Evolutionary conservation across 2,113 vertebrate species (phyloP), one percentile per base, ranked within the genome.

Genomic region (Eolophus roseicapilla): DNA sequence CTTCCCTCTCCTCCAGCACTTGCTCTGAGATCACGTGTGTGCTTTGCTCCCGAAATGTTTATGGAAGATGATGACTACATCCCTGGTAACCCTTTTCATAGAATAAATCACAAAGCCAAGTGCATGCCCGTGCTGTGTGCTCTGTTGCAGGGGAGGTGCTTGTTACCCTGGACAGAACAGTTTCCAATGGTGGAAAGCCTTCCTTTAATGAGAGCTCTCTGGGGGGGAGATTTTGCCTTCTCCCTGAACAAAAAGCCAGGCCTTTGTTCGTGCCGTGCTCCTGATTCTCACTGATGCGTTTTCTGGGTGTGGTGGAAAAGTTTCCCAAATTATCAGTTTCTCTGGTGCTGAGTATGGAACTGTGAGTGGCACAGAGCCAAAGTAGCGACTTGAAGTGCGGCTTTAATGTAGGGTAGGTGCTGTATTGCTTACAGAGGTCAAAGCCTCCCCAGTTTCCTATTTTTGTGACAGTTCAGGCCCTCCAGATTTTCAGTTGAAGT

Each of bases 221-320:
- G 88, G 3, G 6, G 57, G 31, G 17, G 7, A 10, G 41, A 3
- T 69, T 84, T 70, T 60, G 28, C 13, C 20, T 82, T 60, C 52
- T 65, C 35, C 85, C 44, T 43, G 57, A 70, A 44, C 16, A 47
- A 68, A 43, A 65, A 75, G 18, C 20, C n/a, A 44, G 1, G 52
- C 41, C 49, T 62, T 92, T 2, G 6, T 89, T 96, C 57, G 4
- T 0, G 1, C 60, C 4, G 12, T 62, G 53, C 82, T 73, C 28
- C 27, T 9, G 15, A 31, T 91, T 47, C 60, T 86, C 3, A 5
- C 37, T 87, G 15, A 37, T 63, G 50, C 44, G 41, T 85, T 89
- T 91, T 77, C 41, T 87, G 86, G 77, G 93, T 69, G 93, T 88
- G 93, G 89, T 5, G 10, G 46, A 17, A 84, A 84, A 95, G 83